These are phyloP conservation scores for Iguana delicatissima DNA, from an alignment of 2,797 vertebrate species.

Conservation along the genomic window DNA sequence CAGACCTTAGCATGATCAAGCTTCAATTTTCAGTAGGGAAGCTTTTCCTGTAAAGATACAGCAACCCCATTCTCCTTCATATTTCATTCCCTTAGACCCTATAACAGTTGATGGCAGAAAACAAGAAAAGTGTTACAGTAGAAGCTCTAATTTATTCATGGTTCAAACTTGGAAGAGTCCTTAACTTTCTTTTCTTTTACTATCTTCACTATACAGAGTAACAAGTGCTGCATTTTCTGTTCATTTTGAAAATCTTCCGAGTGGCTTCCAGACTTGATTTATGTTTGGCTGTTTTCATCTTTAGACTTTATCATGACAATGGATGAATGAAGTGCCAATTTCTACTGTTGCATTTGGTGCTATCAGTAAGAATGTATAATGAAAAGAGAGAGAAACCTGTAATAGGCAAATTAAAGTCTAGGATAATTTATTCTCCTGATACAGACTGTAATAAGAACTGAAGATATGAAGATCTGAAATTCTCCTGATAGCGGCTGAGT, in stretches of 20 bases:
- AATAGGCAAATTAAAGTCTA: slow-evolving; percentile 59
- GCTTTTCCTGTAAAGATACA: background rate
- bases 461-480: slow-evolving; percentile 52
- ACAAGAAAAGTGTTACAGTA: background rate
- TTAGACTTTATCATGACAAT: slow-evolving; percentile 46
- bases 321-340: slow-evolving; percentile 51
- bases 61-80: background rate
- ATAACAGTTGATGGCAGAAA: background rate
- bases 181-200: slow-evolving; percentile 25
- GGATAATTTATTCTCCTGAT: slow-evolving; percentile 40
- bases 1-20: too few species aligned
- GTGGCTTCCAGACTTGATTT: slow-evolving; percentile 29
- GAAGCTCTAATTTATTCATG: slow-evolving; percentile 13
- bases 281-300: slow-evolving; percentile 46
- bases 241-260: slow-evolving; percentile 36
- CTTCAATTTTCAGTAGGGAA: background rate
- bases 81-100: background rate
- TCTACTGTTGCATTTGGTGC: slow-evolving; percentile 47
- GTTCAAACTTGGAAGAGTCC: slow-evolving; percentile 29
- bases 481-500: slow-evolving; percentile 34
- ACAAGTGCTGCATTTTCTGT: slow-evolving; percentile 18
- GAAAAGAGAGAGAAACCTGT: slow-evolving; percentile 47
- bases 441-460: slow-evolving; percentile 40
- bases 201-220: slow-evolving; percentile 30
- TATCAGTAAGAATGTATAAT: slow-evolving; percentile 49